phyloP scores from a whole-genome alignment of 1,140 invertebrate species.

The Aporrectodea caliginosa region DNA sequence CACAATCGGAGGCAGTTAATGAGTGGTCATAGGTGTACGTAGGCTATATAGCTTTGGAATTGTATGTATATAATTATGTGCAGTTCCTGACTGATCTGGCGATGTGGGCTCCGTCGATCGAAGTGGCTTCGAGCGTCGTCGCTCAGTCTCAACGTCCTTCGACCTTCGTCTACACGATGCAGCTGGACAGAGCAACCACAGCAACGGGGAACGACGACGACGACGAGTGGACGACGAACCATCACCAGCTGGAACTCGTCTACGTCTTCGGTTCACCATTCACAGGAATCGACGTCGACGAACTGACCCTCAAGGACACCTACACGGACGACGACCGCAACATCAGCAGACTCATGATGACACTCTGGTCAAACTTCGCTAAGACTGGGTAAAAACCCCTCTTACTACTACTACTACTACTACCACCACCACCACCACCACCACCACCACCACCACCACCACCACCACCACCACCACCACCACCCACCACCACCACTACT shows the following conservation, averaged over 20 bases:
- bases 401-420: too few relatives aligned
- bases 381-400: slow-evolving; percentile 53
- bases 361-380: slow-evolving; percentile 55
- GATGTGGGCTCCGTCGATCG: neutral
- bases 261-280: slow-evolving; percentile 35
- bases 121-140: neutral
- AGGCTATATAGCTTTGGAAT: too few relatives aligned
- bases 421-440: too few relatives aligned
- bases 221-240: slow-evolving; percentile 16
- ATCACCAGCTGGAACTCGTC: slow-evolving; percentile 32
- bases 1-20: too few relatives aligned
- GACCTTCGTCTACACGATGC: neutral
- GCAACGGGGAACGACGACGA: neutral
- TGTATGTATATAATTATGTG: too few relatives aligned
- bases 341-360: slow-evolving; percentile 54
- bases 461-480: too few relatives aligned
- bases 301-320: neutral
- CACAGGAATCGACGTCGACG: neutral
- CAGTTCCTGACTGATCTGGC: neutral
- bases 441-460: too few relatives aligned
- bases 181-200: too few relatives aligned
- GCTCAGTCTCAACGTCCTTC: neutral
- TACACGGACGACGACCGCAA: slow-evolving; percentile 49
- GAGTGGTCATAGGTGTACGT: too few relatives aligned
- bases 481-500: too few relatives aligned